Evolutionary conservation across 92 coral and sea anemone genomes (phyloP).

Genomic region (Palythoa caribaeorum): DNA sequence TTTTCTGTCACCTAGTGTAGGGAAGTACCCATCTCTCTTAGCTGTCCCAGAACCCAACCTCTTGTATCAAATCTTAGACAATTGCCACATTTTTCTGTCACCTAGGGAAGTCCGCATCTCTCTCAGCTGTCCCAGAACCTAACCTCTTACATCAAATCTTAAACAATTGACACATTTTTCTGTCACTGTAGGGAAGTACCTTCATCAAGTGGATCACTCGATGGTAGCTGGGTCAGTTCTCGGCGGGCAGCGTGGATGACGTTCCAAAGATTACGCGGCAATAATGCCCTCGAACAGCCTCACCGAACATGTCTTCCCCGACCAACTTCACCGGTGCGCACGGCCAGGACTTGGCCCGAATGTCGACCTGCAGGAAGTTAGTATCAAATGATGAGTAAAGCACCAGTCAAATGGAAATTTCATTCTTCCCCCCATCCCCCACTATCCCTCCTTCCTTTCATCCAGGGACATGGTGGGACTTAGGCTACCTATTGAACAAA

Average conservation of each 20-base stretch:
- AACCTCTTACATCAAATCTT: background rate
- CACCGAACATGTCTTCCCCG: background rate
- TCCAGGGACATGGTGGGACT: too few species aligned
- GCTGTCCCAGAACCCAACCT: too few species aligned
- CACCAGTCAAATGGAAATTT: too few species aligned
- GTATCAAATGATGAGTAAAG: constrained; percentile 15
- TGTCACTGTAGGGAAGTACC: background rate
- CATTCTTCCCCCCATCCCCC: too few species aligned
- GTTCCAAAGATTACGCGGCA: constrained; percentile 76
- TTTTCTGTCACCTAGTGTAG: too few species aligned
- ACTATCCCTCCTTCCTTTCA: too few species aligned
- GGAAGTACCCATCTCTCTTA: too few species aligned
- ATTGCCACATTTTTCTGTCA: too few species aligned
- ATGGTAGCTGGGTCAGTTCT: constrained; percentile 24
- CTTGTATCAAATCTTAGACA: too few species aligned
- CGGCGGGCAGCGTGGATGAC: constrained; percentile 82
- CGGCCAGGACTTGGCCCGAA: constrained; percentile 86
- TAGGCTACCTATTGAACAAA: too few species aligned
- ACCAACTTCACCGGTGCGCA: constrained; percentile 29
- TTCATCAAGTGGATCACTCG: background rate
- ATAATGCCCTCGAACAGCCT: constrained; percentile 22
- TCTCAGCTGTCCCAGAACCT: too few species aligned
- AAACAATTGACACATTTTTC: background rate
- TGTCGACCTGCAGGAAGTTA: constrained; percentile 85
- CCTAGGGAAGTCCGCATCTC: too few species aligned